Evolutionary conservation across 1,140 invertebrate species (phyloP).

Genomic region (Chironomus tepperi): DNA sequence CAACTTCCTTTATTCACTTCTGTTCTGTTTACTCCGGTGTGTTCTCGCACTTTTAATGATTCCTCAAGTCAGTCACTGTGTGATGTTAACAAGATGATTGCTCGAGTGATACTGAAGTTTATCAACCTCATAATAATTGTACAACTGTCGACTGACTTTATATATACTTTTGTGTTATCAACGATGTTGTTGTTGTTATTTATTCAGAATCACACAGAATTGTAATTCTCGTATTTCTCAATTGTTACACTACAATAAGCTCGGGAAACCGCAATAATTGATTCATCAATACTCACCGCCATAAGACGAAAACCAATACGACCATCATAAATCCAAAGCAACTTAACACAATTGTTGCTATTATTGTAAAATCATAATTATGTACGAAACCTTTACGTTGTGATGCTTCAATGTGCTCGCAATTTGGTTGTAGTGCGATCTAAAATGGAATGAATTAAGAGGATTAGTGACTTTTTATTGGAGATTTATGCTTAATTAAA

Average conservation of each 20-base stretch:
- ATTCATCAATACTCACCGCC: constrained; percentile 54
- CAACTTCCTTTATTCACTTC: no score
- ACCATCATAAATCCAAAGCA: constrained; percentile 60
- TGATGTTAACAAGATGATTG: background rate
- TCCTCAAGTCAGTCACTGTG: no score
- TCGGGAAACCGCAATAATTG: background rate
- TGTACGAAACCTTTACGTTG: background rate
- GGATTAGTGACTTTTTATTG: background rate
- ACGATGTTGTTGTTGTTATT: background rate
- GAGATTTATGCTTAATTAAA: no score
- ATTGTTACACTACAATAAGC: background rate
- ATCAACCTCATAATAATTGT: background rate
- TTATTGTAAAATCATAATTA: constrained; percentile 2
- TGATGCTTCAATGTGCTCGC: constrained; percentile 11
- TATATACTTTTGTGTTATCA: background rate
- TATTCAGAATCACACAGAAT: background rate
- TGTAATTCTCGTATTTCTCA: no score
- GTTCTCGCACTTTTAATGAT: no score
- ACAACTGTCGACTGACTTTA: background rate
- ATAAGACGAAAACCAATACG: constrained; percentile 61
- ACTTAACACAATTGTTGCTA: constrained; percentile 47
- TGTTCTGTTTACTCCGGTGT: no score
- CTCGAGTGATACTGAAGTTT: background rate
- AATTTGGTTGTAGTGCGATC: background rate
- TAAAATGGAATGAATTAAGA: background rate